These are phyloP conservation scores for Melanotaenia parkinsoni DNA, from an alignment of 2,797 vertebrate species.

Conservation along the genomic window DNA sequence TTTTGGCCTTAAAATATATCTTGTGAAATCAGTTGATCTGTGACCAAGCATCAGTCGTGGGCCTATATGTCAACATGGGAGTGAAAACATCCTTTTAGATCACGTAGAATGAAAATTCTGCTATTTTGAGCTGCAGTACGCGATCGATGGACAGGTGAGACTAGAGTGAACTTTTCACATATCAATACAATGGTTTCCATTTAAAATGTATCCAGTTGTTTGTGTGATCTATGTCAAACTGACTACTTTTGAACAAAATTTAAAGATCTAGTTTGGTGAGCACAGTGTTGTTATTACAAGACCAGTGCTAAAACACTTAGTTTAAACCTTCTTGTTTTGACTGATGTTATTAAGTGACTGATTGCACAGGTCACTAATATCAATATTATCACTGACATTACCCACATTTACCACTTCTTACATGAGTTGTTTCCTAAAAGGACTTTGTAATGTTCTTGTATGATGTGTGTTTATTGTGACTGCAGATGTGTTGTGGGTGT, in stretches of 20 bases:
- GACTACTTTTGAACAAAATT: too few relatives aligned
- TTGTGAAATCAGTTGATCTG: too few relatives aligned
- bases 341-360: too few relatives aligned
- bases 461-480: slow-evolving; percentile 27
- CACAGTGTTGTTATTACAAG: too few relatives aligned
- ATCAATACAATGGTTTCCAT: background rate
- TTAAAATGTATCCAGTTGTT: background rate
- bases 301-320: too few relatives aligned
- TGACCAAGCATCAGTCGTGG: too few relatives aligned
- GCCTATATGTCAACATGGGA: too few relatives aligned
- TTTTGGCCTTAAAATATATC: too few relatives aligned
- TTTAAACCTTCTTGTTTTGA: too few relatives aligned
- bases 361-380: too few relatives aligned
- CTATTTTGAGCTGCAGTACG: background rate
- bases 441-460: slow-evolving; percentile 6
- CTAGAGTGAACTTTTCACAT: background rate
- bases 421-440: background rate
- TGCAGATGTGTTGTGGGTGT: slow-evolving; percentile 22
- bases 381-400: background rate
- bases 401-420: background rate
- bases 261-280: too few relatives aligned
- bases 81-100: background rate
- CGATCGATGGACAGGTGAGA: background rate
- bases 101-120: background rate
- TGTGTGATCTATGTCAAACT: background rate